A percentile compares a stretch with the other conserved stretches of the same genome.
Conservation (phyloP, 2,888 invertebrate genomes). For the Drosophila dives region DNA sequence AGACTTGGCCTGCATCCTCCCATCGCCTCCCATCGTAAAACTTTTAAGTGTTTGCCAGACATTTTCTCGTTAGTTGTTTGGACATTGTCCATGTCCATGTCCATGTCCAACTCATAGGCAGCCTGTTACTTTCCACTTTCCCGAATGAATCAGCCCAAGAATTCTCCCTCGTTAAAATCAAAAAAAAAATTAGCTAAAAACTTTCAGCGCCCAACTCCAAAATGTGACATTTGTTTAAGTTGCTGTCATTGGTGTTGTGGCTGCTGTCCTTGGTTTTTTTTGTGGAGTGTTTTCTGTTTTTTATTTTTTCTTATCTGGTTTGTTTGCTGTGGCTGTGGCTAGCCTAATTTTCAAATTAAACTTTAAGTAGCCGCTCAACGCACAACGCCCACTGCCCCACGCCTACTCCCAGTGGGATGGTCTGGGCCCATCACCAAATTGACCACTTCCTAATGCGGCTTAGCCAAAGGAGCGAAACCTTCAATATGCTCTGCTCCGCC, state of each 20-base stretch:
- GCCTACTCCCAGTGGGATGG: not conserved
- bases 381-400: slow-evolving; percentile 40
- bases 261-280: slow-evolving; percentile 14
- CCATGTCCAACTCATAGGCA: slow-evolving; percentile 46
- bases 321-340: slow-evolving; percentile 42
- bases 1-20: slow-evolving; percentile 54
- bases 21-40: slow-evolving; percentile 74
- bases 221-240: slow-evolving; percentile 71
- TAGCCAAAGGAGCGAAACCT: slow-evolving; percentile 38
- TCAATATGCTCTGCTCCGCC: slow-evolving; percentile 35
- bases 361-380: slow-evolving; percentile 63
- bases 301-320: slow-evolving; percentile 36
- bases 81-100: slow-evolving; percentile 64
- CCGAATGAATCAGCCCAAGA: slow-evolving; percentile 48
- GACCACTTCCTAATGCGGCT: slow-evolving; percentile 50
- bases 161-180: slow-evolving; percentile 73
- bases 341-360: slow-evolving; percentile 68
- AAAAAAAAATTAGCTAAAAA: slow-evolving; percentile 75
- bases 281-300: slow-evolving; percentile 19
- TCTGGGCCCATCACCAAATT: slow-evolving; percentile 44
- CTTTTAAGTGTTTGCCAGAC: slow-evolving; percentile 78
- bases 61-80: slow-evolving; percentile 76
- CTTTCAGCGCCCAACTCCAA: slow-evolving; percentile 63
- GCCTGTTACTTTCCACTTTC: slow-evolving; percentile 2
- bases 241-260: slow-evolving; percentile 46